phyloP scores from a whole-genome alignment of 2,888 invertebrate species.

The Nasonia oneida region DNA sequence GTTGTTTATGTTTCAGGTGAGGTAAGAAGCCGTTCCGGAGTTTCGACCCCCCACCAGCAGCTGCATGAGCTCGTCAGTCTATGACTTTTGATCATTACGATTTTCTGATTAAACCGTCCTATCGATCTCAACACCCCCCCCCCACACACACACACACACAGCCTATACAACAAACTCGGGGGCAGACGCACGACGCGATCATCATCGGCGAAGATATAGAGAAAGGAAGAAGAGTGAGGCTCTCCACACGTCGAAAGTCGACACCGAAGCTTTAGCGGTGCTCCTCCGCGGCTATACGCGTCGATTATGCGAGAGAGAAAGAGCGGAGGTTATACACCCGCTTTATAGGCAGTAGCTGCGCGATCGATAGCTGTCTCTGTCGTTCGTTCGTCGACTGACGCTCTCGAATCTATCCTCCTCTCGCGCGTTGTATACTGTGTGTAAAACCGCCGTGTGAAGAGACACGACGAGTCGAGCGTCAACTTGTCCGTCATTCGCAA shows the following conservation, averaged over 20 bases:
- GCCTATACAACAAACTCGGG: neutral
- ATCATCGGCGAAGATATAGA: slow-evolving; percentile 22
- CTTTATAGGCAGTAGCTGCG: neutral
- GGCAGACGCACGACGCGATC: slow-evolving; percentile 7
- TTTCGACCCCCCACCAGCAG: neutral
- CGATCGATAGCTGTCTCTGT: slow-evolving; percentile 20
- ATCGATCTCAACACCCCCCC: neutral
- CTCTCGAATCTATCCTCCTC: neutral
- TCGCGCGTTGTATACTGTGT: neutral
- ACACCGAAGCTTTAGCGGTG: slow-evolving; percentile 70
- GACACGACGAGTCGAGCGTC: neutral
- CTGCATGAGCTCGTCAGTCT: too few species aligned
- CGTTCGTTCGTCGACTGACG: slow-evolving; percentile 13
- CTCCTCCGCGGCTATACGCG: slow-evolving; percentile 41
- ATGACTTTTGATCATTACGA: too few species aligned
- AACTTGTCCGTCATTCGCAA: slow-evolving; percentile 29
- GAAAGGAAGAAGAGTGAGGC: slow-evolving; percentile 17
- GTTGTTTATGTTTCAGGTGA: slow-evolving; percentile 33
- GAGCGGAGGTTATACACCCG: slow-evolving; percentile 45
- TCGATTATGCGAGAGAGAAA: slow-evolving; percentile 68
- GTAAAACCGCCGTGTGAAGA: neutral
- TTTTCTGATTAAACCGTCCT: neutral
- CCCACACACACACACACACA: neutral
- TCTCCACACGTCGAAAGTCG: slow-evolving; percentile 60
- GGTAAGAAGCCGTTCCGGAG: neutral